Evolutionary conservation across 2,113 vertebrate species (phyloP).

Genomic region (Synodontis membranacea): DNA sequence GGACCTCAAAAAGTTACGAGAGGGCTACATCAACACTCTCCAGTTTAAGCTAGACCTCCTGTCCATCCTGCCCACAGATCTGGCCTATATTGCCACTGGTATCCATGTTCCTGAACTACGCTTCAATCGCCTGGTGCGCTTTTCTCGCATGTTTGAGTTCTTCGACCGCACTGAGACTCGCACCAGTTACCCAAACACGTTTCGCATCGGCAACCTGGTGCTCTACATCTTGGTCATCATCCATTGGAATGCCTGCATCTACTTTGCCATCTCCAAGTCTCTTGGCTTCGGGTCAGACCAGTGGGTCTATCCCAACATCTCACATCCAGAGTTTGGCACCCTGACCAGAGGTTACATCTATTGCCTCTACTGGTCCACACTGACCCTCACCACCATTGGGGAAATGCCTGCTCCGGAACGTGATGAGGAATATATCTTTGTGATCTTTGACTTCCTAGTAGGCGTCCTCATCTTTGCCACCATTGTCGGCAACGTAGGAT

Average conservation of each 20-base stretch:
- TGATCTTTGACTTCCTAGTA: conserved; percentile 93
- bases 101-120: conserved; percentile 83
- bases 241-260: conserved; percentile 96
- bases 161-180: conserved; percentile 92
- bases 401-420: conserved; percentile 88
- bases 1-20: conserved; percentile 78
- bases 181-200: conserved; percentile 88
- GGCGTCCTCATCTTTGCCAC: conserved; percentile 97
- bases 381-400: conserved; percentile 95
- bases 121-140: conserved; percentile 90
- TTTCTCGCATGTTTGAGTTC: conserved; percentile 92
- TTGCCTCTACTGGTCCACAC: conserved; percentile 94
- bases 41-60: conserved; percentile 88
- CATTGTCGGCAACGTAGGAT: conserved; percentile 93
- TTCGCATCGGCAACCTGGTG: conserved; percentile 89
- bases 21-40: conserved; percentile 78
- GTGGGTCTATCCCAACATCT: conserved; percentile 94
- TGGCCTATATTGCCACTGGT: conserved; percentile 81
- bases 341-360: conserved; percentile 86
- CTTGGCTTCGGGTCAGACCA: conserved; percentile 90
- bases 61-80: conserved; percentile 89
- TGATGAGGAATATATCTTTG: conserved; percentile 93
- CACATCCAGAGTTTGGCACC: conserved; percentile 82
- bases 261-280: conserved; percentile 92
- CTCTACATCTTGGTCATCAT: conserved; percentile 95